phyloP scores from a whole-genome alignment of 2,113 vertebrate genomes.

The Eublepharis macularius region DNA sequence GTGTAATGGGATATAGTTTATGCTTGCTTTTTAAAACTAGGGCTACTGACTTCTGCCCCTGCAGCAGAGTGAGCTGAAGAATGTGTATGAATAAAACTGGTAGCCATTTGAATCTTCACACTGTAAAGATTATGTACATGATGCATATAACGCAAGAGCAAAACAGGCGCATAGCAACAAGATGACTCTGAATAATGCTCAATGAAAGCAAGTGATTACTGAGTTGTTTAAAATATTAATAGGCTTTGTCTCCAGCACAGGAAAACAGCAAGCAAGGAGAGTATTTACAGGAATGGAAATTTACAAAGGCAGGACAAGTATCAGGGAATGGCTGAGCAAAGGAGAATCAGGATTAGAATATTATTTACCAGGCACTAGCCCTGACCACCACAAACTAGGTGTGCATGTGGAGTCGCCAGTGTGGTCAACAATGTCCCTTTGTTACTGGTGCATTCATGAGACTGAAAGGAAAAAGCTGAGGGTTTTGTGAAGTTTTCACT shows the following conservation, averaged over 20 bases:
- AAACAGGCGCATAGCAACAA: background rate
- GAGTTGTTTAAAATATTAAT: conserved; percentile 41
- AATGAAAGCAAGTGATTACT: conserved; percentile 28
- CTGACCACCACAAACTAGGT: conserved; percentile 1
- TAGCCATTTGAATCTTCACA: background rate
- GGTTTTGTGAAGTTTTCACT: background rate
- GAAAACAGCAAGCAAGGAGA: conserved; percentile 10
- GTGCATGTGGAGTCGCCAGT: background rate
- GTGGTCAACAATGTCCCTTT: background rate
- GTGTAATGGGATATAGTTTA: background rate
- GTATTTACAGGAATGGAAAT: conserved; percentile 37
- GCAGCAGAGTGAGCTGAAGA: background rate
- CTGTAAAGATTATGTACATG: background rate
- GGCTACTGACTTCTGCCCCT: background rate
- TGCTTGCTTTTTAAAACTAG: background rate
- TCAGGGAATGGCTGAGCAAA: conserved; percentile 31
- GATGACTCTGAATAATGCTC: background rate
- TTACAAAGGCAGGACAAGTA: conserved; percentile 36
- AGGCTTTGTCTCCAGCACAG: background rate
- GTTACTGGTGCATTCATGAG: background rate
- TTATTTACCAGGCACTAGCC: conserved; percentile 51
- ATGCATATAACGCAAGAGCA: background rate
- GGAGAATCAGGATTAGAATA: conserved; percentile 34
- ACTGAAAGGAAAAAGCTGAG: background rate
- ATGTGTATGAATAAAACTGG: background rate